Percentiles rank a stretch among this genome's conserved stretches.
Evolutionary conservation across 2,888 invertebrate genomes (phyloP).

Genomic region (Apodemia mormo): DNA sequence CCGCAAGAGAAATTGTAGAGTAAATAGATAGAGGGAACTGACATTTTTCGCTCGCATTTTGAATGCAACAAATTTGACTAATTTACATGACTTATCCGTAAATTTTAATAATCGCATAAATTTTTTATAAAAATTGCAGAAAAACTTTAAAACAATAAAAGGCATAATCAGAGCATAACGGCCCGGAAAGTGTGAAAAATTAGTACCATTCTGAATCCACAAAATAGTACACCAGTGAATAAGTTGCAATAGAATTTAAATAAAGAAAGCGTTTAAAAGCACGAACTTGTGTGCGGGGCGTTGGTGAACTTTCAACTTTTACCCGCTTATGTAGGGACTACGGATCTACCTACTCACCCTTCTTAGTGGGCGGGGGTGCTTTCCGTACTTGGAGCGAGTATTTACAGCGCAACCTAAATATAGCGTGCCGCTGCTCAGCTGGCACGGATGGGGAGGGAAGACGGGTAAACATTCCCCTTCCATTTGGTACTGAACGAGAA

Average conservation of each 20-base stretch:
- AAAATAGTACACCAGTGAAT: slow-evolving; percentile 72
- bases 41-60: too few relatives aligned
- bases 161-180: slow-evolving; percentile 7
- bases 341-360: slow-evolving; percentile 43
- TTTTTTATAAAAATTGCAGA: not conserved
- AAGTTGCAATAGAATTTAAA: slow-evolving; percentile 82
- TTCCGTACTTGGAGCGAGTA: slow-evolving; percentile 79
- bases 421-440: slow-evolving; percentile 80
- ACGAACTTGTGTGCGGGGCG: slow-evolving; percentile 69
- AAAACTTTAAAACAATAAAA: slow-evolving; percentile 2
- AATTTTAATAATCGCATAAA: too few relatives aligned
- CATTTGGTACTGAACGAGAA: slow-evolving; percentile 49
- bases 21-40: too few relatives aligned
- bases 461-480: slow-evolving; percentile 70
- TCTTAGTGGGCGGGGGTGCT: slow-evolving; percentile 45
- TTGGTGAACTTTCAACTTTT: slow-evolving; percentile 81
- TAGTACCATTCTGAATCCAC: slow-evolving; percentile 65
- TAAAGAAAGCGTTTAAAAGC: slow-evolving; percentile 76
- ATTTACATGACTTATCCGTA: too few relatives aligned
- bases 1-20: too few relatives aligned
- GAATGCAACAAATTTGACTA: too few relatives aligned
- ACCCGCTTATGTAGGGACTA: slow-evolving; percentile 62
- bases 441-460: slow-evolving; percentile 63
- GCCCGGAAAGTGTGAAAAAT: slow-evolving; percentile 41
- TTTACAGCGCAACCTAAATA: slow-evolving; percentile 82